A percentile compares a stretch with the other conserved stretches of the same genome.
Evolutionary conservation across 2,113 vertebrate species (phyloP).

Genomic region (Paradoxurus hermaphroditus): DNA sequence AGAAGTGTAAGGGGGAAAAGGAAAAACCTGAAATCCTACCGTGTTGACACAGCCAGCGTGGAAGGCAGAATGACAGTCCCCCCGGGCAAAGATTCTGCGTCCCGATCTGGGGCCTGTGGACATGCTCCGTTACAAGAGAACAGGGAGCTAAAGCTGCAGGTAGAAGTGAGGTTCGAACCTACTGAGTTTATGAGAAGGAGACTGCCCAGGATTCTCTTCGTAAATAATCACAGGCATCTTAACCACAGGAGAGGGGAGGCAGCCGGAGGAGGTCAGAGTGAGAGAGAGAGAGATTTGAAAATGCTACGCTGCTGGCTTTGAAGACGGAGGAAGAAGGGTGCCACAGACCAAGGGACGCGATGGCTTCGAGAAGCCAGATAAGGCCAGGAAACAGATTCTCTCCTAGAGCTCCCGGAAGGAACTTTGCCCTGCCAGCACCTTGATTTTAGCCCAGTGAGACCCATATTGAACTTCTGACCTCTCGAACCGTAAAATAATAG

Average conservation of each 20-base stretch:
- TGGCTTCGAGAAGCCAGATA: not conserved
- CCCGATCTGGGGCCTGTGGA: not conserved
- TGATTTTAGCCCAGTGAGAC: not conserved
- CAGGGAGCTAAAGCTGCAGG: not conserved
- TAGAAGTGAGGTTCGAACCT: not conserved
- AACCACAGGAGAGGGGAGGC: not conserved
- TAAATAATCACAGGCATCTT: not conserved
- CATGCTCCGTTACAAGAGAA: accelerated
- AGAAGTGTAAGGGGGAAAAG: not conserved
- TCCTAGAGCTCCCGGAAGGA: not conserved
- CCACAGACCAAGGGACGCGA: not conserved
- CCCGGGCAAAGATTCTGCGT: not conserved
- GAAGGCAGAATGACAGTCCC: not conserved
- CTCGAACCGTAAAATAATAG: not conserved
- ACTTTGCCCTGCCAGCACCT: not conserved
- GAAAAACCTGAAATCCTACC: not conserved
- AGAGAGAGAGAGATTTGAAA: not conserved
- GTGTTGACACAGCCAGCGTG: not conserved
- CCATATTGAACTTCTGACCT: not conserved
- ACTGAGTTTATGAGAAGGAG: not conserved
- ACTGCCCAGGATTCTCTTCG: not conserved
- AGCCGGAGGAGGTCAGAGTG: not conserved
- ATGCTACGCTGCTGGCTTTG: not conserved
- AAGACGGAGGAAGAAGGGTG: not conserved
- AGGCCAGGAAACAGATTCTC: not conserved